phyloP scores from a whole-genome alignment of 2,888 invertebrate genomes.

The Drosophila prostipennis region DNA sequence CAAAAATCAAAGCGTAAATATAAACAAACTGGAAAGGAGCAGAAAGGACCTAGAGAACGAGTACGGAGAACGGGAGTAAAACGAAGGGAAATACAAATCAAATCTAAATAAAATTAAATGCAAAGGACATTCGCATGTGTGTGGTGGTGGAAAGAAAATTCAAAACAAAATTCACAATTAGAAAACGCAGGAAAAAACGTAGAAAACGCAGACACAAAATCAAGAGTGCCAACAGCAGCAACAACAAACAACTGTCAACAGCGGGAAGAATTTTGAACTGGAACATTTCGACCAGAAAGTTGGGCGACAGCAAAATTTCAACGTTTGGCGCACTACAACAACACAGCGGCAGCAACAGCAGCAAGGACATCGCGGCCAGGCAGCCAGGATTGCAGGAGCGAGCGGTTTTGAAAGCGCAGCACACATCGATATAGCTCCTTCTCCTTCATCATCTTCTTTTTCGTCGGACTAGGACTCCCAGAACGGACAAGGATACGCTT shows the following conservation, averaged over 20 bases:
- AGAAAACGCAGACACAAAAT: slow-evolving; percentile 81
- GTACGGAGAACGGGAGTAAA: slow-evolving; percentile 42
- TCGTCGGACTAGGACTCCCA: slow-evolving; percentile 7
- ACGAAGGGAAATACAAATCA: slow-evolving; percentile 49
- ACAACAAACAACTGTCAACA: slow-evolving; percentile 48
- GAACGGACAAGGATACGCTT: slow-evolving; percentile 33
- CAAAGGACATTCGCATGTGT: slow-evolving; percentile 84
- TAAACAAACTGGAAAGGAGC: slow-evolving; percentile 38
- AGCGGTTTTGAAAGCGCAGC: slow-evolving; percentile 48
- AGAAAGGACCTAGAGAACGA: slow-evolving; percentile 39
- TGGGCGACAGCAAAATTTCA: slow-evolving; percentile 80
- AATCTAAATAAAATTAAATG: slow-evolving; percentile 81
- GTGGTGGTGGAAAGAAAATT: slow-evolving; percentile 83
- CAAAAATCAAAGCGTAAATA: slow-evolving; percentile 48
- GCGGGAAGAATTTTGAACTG: slow-evolving; percentile 71
- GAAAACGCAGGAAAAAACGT: slow-evolving; percentile 83
- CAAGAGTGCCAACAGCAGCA: slow-evolving; percentile 35
- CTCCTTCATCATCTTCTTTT: background rate
- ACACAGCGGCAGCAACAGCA: slow-evolving; percentile 39
- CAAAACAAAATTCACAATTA: slow-evolving; percentile 83
- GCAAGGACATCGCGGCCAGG: slow-evolving; percentile 32
- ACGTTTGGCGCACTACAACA: slow-evolving; percentile 77
- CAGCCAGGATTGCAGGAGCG: slow-evolving; percentile 38
- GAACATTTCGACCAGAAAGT: slow-evolving; percentile 72
- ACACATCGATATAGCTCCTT: slow-evolving; percentile 44